phyloP scores from a whole-genome alignment of 1,140 invertebrate species.

The Drosophila sucinea region DNA sequence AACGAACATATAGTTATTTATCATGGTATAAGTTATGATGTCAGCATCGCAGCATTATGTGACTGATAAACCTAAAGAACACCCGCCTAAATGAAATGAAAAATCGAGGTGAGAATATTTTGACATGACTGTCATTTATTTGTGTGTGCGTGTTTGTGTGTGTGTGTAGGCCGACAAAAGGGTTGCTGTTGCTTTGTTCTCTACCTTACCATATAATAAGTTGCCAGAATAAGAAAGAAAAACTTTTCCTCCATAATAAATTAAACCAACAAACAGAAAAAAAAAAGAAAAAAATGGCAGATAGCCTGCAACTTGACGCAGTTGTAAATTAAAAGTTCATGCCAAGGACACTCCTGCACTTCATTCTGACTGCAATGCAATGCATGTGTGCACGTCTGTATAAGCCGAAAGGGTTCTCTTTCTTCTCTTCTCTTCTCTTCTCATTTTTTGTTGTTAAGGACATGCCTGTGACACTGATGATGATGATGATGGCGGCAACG shows the following conservation, averaged over 20 bases:
- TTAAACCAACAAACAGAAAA: conserved; percentile 55
- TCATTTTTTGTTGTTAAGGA: conserved; percentile 1
- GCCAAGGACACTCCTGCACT: conserved; percentile 51
- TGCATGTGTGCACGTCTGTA: not conserved
- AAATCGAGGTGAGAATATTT: conserved; percentile 78
- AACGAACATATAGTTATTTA: conserved; percentile 73
- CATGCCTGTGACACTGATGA: conserved; percentile 20
- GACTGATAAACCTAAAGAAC: conserved; percentile 69
- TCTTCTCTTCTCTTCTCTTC: not conserved
- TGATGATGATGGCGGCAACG: conserved; percentile 16
- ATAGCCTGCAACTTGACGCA: conserved; percentile 46
- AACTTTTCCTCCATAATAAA: conserved; percentile 62
- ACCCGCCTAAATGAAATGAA: conserved; percentile 70
- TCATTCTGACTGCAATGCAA: conserved; percentile 5
- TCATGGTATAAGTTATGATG: conserved; percentile 81
- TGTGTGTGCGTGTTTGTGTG: not conserved
- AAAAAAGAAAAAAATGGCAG: conserved; percentile 5
- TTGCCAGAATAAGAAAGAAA: conserved; percentile 35
- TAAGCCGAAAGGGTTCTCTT: conserved; percentile 2
- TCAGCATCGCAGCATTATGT: conserved; percentile 75
- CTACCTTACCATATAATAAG: conserved; percentile 39
- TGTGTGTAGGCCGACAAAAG: not conserved
- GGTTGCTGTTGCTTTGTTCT: not conserved
- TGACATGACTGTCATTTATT: conserved; percentile 64
- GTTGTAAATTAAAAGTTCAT: conserved; percentile 73